Percentiles rank a stretch among this genome's conserved stretches.
Evolutionary conservation across 2,113 vertebrate genomes (phyloP).

Genomic region (Spea bombifrons): DNA sequence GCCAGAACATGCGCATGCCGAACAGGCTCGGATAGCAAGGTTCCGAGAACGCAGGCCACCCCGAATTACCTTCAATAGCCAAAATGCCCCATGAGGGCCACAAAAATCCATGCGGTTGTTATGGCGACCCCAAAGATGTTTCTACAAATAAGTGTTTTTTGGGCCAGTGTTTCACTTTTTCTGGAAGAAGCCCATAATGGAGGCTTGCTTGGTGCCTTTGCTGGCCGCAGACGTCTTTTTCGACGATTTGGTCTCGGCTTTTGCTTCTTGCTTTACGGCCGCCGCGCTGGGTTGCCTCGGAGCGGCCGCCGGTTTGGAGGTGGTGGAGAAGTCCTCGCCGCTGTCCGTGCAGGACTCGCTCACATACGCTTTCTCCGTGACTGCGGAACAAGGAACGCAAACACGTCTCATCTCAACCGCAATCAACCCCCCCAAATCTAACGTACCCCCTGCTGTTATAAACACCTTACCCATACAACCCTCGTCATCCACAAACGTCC

Average conservation of each 20-base stretch:
- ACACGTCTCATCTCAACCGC: neutral
- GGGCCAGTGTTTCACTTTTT: conserved; percentile 72
- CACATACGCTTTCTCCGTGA: conserved; percentile 89
- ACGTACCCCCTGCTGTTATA: too few species aligned
- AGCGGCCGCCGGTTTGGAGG: conserved; percentile 49
- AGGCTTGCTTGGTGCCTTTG: conserved; percentile 81
- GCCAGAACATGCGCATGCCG: too few species aligned
- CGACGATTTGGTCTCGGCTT: conserved; percentile 69
- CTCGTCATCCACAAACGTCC: conserved; percentile 77
- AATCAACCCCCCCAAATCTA: too few species aligned
- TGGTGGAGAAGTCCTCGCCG: conserved; percentile 67
- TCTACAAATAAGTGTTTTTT: neutral
- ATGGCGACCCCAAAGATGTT: neutral
- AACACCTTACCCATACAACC: conserved; percentile 81
- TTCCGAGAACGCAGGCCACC: neutral
- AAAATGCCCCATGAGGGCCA: neutral
- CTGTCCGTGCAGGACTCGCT: conserved; percentile 89
- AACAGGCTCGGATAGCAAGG: too few species aligned
- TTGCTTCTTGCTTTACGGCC: conserved; percentile 57
- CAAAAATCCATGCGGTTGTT: neutral
- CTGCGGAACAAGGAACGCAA: conserved; percentile 59
- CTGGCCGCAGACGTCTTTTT: conserved; percentile 67
- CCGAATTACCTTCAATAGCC: neutral
- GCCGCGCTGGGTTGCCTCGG: conserved; percentile 50
- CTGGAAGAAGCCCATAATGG: conserved; percentile 90